Percentiles rank a stretch among this genome's conserved stretches.
These are phyloP conservation scores for Passerculus sandwichensis DNA, from an alignment of 2,797 vertebrate genomes.

Conservation along the genomic window DNA sequence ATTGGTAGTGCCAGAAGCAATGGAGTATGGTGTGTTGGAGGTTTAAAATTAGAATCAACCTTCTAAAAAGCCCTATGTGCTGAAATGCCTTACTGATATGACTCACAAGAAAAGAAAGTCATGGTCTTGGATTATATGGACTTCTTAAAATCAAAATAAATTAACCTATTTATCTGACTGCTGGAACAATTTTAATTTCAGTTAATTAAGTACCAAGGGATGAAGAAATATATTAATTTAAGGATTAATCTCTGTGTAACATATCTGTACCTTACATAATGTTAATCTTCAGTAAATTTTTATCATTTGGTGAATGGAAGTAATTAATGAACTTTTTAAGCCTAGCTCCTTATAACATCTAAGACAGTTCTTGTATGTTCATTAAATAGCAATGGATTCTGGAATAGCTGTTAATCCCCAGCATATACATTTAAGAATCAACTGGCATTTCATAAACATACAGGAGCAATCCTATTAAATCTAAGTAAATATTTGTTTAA, in stretches of 20 bases:
- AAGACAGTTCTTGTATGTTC: constrained; percentile 15
- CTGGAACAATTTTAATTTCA: not conserved
- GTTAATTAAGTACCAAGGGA: constrained; percentile 19
- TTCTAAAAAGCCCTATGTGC: not conserved
- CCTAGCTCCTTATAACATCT: not conserved
- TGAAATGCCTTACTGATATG: not conserved
- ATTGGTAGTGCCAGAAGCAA: not conserved
- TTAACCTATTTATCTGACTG: not conserved
- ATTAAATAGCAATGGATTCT: constrained; percentile 45
- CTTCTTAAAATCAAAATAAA: constrained; percentile 22
- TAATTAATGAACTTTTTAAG: constrained; percentile 41
- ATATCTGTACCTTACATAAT: not conserved
- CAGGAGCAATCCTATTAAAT: constrained; percentile 18
- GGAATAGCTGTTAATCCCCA: constrained; percentile 50
- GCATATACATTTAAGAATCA: constrained; percentile 54
- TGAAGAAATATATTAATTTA: constrained; percentile 21
- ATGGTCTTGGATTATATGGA: not conserved
- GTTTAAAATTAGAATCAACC: constrained; percentile 27
- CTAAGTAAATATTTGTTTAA: constrained; percentile 48
- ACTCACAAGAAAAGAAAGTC: not conserved
- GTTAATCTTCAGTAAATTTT: constrained; percentile 37
- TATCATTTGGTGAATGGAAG: constrained; percentile 10
- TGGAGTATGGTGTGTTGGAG: not conserved
- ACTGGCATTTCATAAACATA: constrained; percentile 58
- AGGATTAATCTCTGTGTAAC: constrained; percentile 9